Percentiles rank a stretch among this genome's conserved stretches.
phyloP scores from a whole-genome alignment of 2,797 vertebrate species.

The Propithecus deckenii region DNA sequence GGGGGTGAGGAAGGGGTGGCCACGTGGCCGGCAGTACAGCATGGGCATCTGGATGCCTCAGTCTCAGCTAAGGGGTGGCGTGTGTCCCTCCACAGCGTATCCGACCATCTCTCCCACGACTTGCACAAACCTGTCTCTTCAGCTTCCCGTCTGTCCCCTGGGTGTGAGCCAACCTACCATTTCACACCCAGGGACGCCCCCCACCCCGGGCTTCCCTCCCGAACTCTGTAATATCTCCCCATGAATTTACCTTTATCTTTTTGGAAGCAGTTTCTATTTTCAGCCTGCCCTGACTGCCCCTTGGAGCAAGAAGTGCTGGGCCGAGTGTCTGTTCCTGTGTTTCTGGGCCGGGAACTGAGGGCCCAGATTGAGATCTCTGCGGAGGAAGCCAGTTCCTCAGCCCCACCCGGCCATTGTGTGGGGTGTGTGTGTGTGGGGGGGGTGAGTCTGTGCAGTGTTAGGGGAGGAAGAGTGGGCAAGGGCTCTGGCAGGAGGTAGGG shows the following conservation, averaged over 20 bases:
- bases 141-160: not conserved
- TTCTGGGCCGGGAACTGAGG: constrained; percentile 58
- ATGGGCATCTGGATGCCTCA: no score
- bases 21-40: not conserved
- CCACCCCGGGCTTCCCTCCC: not conserved
- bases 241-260: constrained; percentile 64
- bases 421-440: not conserved
- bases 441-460: not conserved
- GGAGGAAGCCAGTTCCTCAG: constrained; percentile 74
- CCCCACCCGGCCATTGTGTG: constrained; percentile 79
- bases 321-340: not conserved
- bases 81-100: not conserved
- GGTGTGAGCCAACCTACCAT: not conserved
- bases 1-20: not conserved
- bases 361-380: constrained; percentile 72
- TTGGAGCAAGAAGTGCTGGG: constrained; percentile 2
- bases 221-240: not conserved
- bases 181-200: not conserved
- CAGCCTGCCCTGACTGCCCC: constrained; percentile 34
- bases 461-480: not conserved
- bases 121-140: not conserved
- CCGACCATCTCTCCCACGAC: not conserved
- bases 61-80: not conserved
- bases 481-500: no score
- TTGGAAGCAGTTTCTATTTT: constrained; percentile 41